Conservation (phyloP, 2,797 vertebrate species). For the Sardinella longiceps region DNA sequence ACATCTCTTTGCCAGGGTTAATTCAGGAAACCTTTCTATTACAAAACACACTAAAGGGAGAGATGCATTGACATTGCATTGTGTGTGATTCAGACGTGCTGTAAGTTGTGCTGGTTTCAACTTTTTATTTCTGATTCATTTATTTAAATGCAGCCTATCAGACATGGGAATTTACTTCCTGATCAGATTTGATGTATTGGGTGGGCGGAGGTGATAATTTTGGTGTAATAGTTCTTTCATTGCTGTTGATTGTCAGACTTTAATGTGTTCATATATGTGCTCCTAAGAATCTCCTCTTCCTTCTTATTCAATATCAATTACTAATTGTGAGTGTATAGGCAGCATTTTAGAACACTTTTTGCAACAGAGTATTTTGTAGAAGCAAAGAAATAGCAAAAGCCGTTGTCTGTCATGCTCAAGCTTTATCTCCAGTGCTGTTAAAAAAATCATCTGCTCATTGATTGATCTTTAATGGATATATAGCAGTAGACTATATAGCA, state of each 20-base stretch:
- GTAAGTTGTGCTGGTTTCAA: background rate
- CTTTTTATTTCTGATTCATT: no score
- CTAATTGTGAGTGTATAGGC: background rate
- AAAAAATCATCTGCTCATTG: background rate
- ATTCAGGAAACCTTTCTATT: background rate
- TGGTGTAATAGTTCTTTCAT: background rate
- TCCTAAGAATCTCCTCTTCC: background rate
- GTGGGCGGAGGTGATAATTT: background rate
- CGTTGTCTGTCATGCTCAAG: background rate
- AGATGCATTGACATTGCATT: background rate
- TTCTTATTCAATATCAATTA: background rate
- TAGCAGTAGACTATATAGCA: no score
- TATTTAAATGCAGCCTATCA: no score
- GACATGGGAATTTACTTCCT: background rate
- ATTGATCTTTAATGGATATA: background rate
- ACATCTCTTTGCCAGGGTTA: slow-evolving; percentile 10
- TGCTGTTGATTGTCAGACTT: background rate
- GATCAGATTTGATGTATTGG: background rate
- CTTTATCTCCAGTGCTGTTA: background rate
- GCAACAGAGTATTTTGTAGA: background rate
- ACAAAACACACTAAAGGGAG: background rate
- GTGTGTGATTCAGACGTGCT: background rate
- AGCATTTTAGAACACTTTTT: background rate
- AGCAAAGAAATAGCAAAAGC: background rate
- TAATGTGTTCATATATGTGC: background rate